Evolutionary conservation across 2,888 invertebrate genomes (phyloP), one percentile per base, ranked within the genome.

Genomic region (Cyaniris semiargus): DNA sequence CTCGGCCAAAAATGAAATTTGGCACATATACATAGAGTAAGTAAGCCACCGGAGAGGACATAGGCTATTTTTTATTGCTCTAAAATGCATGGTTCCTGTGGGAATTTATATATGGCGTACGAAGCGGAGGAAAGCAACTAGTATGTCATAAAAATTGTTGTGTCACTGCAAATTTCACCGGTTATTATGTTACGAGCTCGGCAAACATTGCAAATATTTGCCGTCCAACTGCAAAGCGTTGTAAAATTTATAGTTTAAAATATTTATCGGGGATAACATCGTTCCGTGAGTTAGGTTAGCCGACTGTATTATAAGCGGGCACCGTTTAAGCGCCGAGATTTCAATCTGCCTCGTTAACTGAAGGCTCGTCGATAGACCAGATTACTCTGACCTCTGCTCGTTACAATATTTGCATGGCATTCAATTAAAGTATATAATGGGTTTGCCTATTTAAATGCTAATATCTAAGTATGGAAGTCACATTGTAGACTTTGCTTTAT

Each of bases 331-430:
- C 74, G 74, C 74, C 53, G 74, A 74, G 74, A 74, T 74, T 74
- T 74, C 74, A 74, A 74, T 74, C 74, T 74, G 74, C 74, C 74
- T 74, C 23, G 74, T 53, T 74, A 74, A 53, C 74, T 74, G 48
- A 74, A 74, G 74, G 74, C 74, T 48, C 53, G 74, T 27, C 74
- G 18, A 27, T 53, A 7, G 74, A 53, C 74, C 74, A 48, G 74
- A 53, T 74, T 48, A 74, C 74, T 48, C 15, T 53, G 74, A 74
- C 74, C 74, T 53, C 74, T 7, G 27, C 74, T 48, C 18, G 74
- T 74, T 74, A 74, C 71, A 71, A 38, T 71, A 71, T 38, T 71
- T 71, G 34, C 38, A 71, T 71, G n/a, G 21, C 34, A 66, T 71
- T 71, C 71, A 71, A 71, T 71, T 34, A 38, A 71, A 71, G n/a